Base-by-base conservation (phyloP, 1,140 invertebrate species). In the Octopus sinensis region DNA sequence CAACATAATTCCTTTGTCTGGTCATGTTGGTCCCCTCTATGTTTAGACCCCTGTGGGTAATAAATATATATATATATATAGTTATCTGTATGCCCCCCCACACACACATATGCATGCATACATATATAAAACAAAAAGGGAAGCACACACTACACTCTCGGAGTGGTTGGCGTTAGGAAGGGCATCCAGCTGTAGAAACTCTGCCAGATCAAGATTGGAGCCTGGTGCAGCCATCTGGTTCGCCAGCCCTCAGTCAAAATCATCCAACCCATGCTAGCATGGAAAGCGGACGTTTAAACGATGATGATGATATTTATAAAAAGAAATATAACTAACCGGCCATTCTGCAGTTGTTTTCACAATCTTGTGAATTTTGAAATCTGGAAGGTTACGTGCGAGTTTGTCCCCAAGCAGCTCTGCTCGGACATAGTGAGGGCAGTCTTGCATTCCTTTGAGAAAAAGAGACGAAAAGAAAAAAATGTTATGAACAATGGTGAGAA, bases 341-440 rank as follows among this genome's bases (percentile, higher is more conserved):
- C 90, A 90, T 82, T 90, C 87, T 23, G 86, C 85, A 53, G 85
- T 82, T 53, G 86, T 84, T 82, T 88, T 87, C 4, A 89, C 81
- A 79, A 91, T 90, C 84, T 91, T 91, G 81, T 91, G 90, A 53
- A 91, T 80, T 75, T 87, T 87, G 81, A 91, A 91, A 76, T 88
- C 85, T 77, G 87, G 84, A 53, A 91, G 79, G 86, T 91, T 91
- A 68, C 82, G 85, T 12, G 85, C 83, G 53, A 91, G 83, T 75
- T 85, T 86, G 81, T 91, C 90, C 54, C 87, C 90, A 43, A 91
- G 84, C 5, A 91, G 84, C 80, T 91, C 91, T 79, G 85, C 85
- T 79, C 87, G 85, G 12, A 90, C 89, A 87, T 85, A 91, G 84
- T 91, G 89, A 30, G 91, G 91, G 82, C 91, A 91, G 82, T 90